These are phyloP conservation scores for Strigamia maritima DNA, from an alignment of 2,888 invertebrate species.

Conservation along the genomic window DNA sequence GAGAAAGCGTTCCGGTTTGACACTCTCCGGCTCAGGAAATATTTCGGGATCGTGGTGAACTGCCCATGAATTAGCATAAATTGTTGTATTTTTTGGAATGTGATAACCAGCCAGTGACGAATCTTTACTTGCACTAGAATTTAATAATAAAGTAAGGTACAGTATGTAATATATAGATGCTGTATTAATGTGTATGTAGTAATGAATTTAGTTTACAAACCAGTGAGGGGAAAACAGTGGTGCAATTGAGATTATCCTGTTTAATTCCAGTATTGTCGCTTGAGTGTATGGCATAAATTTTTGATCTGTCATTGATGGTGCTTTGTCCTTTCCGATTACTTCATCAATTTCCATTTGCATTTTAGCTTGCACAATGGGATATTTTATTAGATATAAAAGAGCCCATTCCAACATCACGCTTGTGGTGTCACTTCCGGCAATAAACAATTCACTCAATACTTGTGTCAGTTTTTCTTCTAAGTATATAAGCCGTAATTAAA, in stretches of 20 bases:
- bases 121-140: slow-evolving; percentile 14
- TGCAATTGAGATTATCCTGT: background rate
- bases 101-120: slow-evolving; percentile 28
- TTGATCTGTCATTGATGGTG: background rate
- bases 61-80: slow-evolving; percentile 36
- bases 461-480: background rate
- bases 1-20: slow-evolving; percentile 3
- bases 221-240: background rate
- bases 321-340: too few species aligned
- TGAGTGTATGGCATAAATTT: background rate
- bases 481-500: background rate
- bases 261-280: background rate
- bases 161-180: too few species aligned
- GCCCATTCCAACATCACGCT: background rate
- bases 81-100: slow-evolving; percentile 33
- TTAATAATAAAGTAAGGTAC: too few species aligned
- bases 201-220: too few species aligned
- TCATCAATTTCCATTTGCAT: slow-evolving; percentile 28
- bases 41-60: slow-evolving; percentile 23
- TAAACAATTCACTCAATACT: background rate
- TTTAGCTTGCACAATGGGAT: background rate
- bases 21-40: background rate
- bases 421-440: slow-evolving; percentile 30
- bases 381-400: slow-evolving; percentile 5
- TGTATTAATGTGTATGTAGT: too few species aligned